Evolutionary conservation across 2,888 invertebrate genomes (phyloP).

Genomic region (Tipula unca): DNA sequence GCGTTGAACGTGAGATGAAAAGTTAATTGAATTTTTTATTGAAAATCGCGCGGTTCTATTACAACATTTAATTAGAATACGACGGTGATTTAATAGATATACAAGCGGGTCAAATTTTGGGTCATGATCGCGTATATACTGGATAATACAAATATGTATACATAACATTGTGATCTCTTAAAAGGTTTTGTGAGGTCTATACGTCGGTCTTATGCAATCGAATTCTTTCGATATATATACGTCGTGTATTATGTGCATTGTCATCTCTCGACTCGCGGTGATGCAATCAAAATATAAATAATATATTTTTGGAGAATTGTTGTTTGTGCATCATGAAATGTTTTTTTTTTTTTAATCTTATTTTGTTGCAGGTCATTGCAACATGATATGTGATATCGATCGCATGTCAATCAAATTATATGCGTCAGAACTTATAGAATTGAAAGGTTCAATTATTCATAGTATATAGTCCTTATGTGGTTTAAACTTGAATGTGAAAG

Average conservation of each 20-base stretch:
- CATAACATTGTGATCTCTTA: not conserved
- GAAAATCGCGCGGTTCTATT: not conserved
- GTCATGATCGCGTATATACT: not conserved
- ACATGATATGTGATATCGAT: not conserved
- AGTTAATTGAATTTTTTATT: not conserved
- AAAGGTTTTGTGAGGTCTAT: not conserved
- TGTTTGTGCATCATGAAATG: not conserved
- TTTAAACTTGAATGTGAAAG: no score
- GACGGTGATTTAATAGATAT: not conserved
- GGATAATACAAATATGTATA: not conserved
- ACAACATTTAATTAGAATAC: not conserved
- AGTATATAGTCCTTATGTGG: no score
- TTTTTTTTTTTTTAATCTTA: no score
- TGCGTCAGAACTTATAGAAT: no score
- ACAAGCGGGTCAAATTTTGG: not conserved
- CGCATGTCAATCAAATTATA: not conserved
- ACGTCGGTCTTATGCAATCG: not conserved
- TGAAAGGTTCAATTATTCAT: not conserved
- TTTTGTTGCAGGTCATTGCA: not conserved
- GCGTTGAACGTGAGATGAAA: conserved; percentile 2
- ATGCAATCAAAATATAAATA: not conserved
- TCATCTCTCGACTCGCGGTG: not conserved
- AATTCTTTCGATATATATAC: not conserved
- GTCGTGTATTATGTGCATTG: not conserved
- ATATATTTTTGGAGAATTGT: not conserved